Evolutionary conservation across 1,140 invertebrate genomes (phyloP).

Genomic region (Mesaphorura yosii): DNA sequence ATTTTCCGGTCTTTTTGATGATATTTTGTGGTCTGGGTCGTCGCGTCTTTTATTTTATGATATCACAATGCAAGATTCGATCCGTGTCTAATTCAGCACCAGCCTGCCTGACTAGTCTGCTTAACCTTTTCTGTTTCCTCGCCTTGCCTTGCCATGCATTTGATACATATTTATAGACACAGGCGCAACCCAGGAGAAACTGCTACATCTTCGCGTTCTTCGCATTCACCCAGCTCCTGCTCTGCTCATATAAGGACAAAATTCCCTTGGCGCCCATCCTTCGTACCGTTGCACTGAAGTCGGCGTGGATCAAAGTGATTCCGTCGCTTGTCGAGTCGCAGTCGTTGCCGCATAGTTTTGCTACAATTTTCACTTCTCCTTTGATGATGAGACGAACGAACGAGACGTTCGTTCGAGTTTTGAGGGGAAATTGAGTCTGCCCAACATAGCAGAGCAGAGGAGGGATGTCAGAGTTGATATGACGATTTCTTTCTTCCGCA

Average conservation of each 20-base stretch:
- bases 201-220: not conserved
- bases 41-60: too few relatives aligned
- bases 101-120: not conserved
- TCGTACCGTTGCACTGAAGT: not conserved
- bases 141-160: not conserved
- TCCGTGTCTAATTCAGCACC: not conserved
- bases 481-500: not conserved
- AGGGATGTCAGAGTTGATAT: not conserved
- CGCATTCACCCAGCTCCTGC: not conserved
- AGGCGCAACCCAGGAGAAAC: not conserved
- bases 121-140: not conserved
- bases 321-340: too few relatives aligned
- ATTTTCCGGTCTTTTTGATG: too few relatives aligned
- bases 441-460: not conserved
- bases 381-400: not conserved
- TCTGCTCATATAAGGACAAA: not conserved
- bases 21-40: too few relatives aligned
- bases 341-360: too few relatives aligned
- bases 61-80: too few relatives aligned
- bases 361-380: too few relatives aligned
- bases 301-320: constrained; percentile 1
- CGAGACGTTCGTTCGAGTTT: not conserved
- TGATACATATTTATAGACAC: not conserved
- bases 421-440: not conserved
- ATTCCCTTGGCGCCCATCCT: constrained; percentile 5